Evolutionary conservation across 2,113 vertebrate genomes (phyloP), one percentile per base, ranked within the genome.

Genomic region (Phodopus roborovskii): DNA sequence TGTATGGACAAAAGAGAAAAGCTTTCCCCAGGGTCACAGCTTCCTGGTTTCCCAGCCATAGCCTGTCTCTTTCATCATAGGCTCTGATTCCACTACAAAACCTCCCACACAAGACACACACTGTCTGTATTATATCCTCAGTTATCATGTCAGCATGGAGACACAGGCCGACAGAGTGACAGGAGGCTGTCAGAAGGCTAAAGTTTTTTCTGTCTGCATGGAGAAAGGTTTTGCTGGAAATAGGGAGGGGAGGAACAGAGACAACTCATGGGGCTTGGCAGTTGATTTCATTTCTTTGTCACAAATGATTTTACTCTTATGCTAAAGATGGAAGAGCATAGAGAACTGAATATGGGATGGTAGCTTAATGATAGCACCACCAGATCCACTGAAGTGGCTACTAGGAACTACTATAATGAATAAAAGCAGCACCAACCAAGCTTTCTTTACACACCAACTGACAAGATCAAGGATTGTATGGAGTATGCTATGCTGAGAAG

Each of bases 181-280:
- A 84, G 92, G 96, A 82, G 74, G 86, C 97, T 98, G 98, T 98
- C 98, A 98, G 24, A 19, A 87, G 68, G 85, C 96, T 97, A 97
- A 97, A 97, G 33, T 20, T 89, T 97, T 98, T 98, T 97, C 97
- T 98, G 94, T 79, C 96, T 98, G 36, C 92, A n/a, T 45, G 93
- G 92, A 97, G 96, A 98, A 90, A 24, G 83, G 93, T 86, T 97
- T 36, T 77, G 16, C 62, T 91, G 64, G 90, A 71, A 82, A 86
- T 56, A 74, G 71, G 19, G 68, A 64, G 73, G 24, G 75, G 62
- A 48, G 77, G 24, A 90, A 8, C 33, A 71, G 10, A 53, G 66
- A 58, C 2, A 0, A 1, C 83, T 91, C 92, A 33, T n/a, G 17
- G 36, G 26, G 45, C 0, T 94, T 93, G 16, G 92, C 92, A 97